Conservation (phyloP, 2,113 vertebrate species). For the Desmodus rotundus region DNA sequence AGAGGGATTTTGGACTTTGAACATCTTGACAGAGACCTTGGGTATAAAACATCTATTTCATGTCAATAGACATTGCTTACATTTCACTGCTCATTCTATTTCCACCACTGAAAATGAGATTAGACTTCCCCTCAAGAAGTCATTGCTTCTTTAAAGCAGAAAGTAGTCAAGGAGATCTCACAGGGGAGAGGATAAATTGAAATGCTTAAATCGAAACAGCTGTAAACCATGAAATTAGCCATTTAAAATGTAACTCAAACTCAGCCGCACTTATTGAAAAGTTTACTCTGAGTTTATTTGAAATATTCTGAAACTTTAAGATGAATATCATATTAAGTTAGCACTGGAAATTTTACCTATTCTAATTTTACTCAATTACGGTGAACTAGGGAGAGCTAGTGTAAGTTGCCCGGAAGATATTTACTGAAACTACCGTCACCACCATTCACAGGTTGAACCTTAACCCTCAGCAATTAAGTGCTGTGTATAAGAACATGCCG, state of each 20-base stretch:
- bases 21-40: neutral
- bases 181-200: neutral
- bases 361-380: neutral
- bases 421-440: neutral
- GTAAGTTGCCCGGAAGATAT: neutral
- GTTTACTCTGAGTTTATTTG: neutral
- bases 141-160: neutral
- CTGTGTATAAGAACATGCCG: neutral
- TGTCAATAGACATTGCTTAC: constrained; percentile 35
- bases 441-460: neutral
- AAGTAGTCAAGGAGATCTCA: constrained; percentile 21
- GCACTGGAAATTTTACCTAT: neutral
- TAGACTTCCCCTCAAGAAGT: constrained; percentile 14
- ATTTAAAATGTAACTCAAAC: neutral
- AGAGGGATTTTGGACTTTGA: constrained; percentile 17
- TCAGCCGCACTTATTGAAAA: neutral
- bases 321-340: neutral
- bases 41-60: constrained; percentile 19
- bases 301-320: constrained; percentile 20
- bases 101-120: constrained; percentile 11
- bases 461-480: neutral
- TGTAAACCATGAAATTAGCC: neutral
- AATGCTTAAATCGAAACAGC: constrained; percentile 26
- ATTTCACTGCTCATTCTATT: constrained; percentile 36
- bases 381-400: neutral